These are phyloP conservation scores for Scartelaos histophorus DNA, from an alignment of 2,113 vertebrate species.

Conservation along the genomic window DNA sequence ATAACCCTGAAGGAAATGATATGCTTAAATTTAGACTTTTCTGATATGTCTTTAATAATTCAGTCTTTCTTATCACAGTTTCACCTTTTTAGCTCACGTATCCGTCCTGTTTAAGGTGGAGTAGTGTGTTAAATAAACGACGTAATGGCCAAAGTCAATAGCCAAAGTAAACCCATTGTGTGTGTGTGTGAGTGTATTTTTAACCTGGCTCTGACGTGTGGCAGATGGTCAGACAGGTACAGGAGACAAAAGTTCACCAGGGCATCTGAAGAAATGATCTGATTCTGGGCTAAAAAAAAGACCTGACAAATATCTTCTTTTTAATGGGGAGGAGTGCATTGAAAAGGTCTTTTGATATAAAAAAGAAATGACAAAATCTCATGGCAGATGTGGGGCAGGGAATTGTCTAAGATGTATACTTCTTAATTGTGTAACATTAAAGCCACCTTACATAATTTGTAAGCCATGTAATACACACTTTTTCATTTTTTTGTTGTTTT, in stretches of 20 bases:
- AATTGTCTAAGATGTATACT: too few relatives aligned
- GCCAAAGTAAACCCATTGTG: neutral
- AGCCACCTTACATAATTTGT: too few relatives aligned
- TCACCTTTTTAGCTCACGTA: neutral
- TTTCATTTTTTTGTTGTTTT: too few relatives aligned
- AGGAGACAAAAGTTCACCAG: constrained; percentile 42
- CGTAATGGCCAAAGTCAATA: constrained; percentile 16
- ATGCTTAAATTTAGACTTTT: neutral
- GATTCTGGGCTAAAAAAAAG: neutral
- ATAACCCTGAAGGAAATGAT: neutral
- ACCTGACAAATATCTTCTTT: neutral
- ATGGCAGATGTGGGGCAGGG: too few relatives aligned
- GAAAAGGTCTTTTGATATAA: neutral
- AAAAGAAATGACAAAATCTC: too few relatives aligned
- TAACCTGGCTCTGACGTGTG: constrained; percentile 25
- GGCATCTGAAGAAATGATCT: constrained; percentile 24
- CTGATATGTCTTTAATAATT: neutral
- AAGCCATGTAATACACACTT: too few relatives aligned
- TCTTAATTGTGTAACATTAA: too few relatives aligned
- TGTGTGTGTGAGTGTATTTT: constrained; percentile 47
- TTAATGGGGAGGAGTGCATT: neutral
- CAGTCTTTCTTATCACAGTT: neutral
- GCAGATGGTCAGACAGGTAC: constrained; percentile 56
- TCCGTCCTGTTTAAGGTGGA: too few relatives aligned
- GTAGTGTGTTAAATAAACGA: constrained; percentile 9